Percentiles rank a stretch among this genome's conserved stretches.
phyloP scores from a whole-genome alignment of 2,888 invertebrate species.

The Parelbella ahira region DNA sequence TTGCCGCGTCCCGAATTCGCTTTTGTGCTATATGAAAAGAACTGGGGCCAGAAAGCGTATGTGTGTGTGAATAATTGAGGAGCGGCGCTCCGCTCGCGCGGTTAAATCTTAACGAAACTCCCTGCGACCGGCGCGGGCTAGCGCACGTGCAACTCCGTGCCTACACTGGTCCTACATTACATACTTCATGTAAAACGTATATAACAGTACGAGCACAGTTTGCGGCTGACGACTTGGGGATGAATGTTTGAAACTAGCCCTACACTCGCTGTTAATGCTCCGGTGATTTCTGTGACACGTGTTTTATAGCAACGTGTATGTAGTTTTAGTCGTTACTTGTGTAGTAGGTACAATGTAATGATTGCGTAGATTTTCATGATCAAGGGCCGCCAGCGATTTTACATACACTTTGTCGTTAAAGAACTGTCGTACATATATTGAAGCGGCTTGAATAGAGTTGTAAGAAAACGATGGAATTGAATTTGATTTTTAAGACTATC shows the following conservation, averaged over 20 bases:
- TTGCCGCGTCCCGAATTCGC: slow-evolving; percentile 70
- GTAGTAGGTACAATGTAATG: too few relatives aligned
- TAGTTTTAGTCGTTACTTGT: too few relatives aligned
- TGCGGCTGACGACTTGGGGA: slow-evolving; percentile 12
- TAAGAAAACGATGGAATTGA: too few relatives aligned
- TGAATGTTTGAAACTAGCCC: slow-evolving; percentile 5
- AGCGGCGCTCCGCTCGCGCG: slow-evolving; percentile 49
- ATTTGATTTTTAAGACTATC: too few relatives aligned
- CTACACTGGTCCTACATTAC: slow-evolving; percentile 4
- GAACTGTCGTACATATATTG: too few relatives aligned
- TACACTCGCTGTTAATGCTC: too few relatives aligned
- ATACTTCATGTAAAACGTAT: slow-evolving; percentile 1
- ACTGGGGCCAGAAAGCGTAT: slow-evolving; percentile 62
- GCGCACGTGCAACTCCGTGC: slow-evolving; percentile 37
- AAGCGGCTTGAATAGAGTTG: too few relatives aligned
- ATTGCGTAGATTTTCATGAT: too few relatives aligned
- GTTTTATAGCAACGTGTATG: too few relatives aligned
- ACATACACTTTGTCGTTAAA: too few relatives aligned
- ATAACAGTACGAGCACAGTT: slow-evolving; percentile 15
- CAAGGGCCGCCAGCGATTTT: too few relatives aligned
- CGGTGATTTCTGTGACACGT: too few relatives aligned
- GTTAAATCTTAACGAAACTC: slow-evolving; percentile 64
- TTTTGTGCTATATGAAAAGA: slow-evolving; percentile 73
- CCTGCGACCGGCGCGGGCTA: slow-evolving; percentile 33
- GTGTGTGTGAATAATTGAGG: slow-evolving; percentile 74